These are phyloP conservation scores for Zele albiditarsus DNA, from an alignment of 2,888 invertebrate genomes.

Conservation along the genomic window DNA sequence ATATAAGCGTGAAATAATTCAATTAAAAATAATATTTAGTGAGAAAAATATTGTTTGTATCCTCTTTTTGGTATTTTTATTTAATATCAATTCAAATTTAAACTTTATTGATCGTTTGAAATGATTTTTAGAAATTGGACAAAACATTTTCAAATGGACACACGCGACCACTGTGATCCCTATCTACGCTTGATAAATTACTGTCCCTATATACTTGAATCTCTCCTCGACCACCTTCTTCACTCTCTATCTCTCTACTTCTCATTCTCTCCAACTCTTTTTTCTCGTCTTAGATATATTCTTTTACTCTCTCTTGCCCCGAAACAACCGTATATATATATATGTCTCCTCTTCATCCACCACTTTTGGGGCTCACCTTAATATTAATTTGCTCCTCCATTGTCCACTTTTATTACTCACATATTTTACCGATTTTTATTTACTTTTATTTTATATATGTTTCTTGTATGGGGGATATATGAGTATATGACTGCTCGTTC, in stretches of 20 bases:
- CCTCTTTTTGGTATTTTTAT: neutral
- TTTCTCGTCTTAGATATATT: conserved; percentile 22
- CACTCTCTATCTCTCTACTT: conserved; percentile 44
- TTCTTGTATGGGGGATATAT: conserved; percentile 24
- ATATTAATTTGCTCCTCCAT: conserved; percentile 71
- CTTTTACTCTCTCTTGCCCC: conserved; percentile 43
- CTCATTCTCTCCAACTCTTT: conserved; percentile 31
- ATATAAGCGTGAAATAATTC: neutral
- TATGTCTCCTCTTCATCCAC: conserved; percentile 36
- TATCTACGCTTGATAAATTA: conserved; percentile 71
- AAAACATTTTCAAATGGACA: conserved; percentile 65
- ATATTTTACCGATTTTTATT: conserved; percentile 66
- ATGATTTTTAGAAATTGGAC: conserved; percentile 54
- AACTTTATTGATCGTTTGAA: conserved; percentile 23
- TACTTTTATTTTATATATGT: conserved; percentile 54
- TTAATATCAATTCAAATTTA: neutral
- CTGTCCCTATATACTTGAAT: conserved; percentile 64
- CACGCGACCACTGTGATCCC: conserved; percentile 70
- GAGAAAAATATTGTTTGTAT: neutral
- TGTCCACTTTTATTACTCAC: conserved; percentile 70
- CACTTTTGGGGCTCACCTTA: conserved; percentile 54
- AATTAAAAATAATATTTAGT: neutral
- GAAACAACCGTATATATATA: conserved; percentile 39
- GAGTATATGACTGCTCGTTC: neutral
- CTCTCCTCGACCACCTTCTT: conserved; percentile 48